Evolutionary conservation across 2,888 invertebrate species (phyloP).

Genomic region (Torymus tubicola): DNA sequence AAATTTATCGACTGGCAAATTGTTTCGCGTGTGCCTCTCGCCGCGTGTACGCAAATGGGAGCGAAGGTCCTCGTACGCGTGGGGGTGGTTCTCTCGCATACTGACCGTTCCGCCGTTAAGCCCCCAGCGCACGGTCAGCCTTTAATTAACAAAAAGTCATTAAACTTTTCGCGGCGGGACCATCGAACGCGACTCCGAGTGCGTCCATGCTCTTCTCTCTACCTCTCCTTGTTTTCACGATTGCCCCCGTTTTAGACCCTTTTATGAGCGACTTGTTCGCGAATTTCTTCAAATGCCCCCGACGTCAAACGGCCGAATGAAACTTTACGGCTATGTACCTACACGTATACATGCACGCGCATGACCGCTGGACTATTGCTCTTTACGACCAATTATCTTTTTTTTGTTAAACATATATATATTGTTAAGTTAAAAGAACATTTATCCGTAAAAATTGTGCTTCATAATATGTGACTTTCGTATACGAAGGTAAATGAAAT

Average conservation of each 20-base stretch:
- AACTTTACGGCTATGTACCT: constrained; percentile 14
- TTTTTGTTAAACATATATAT: no score
- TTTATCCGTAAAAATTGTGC: no score
- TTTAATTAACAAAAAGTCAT: constrained; percentile 77
- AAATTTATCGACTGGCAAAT: constrained; percentile 77
- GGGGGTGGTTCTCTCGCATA: constrained; percentile 50
- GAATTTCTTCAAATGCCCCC: constrained; percentile 52
- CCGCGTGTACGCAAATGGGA: constrained; percentile 30
- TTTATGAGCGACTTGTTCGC: constrained; percentile 55
- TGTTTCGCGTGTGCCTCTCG: constrained; percentile 72
- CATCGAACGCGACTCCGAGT: constrained; percentile 45
- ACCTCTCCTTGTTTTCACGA: constrained; percentile 45
- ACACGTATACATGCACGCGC: no score
- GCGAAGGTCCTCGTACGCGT: constrained; percentile 11
- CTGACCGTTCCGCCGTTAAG: constrained; percentile 70
- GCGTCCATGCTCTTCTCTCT: no score
- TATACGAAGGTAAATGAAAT: no score
- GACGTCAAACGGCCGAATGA: constrained; percentile 32
- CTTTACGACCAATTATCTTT: no score
- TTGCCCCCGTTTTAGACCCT: constrained; percentile 45
- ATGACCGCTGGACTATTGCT: no score
- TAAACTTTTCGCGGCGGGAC: constrained; percentile 71
- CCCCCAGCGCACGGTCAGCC: constrained; percentile 68
- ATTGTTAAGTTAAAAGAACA: no score
- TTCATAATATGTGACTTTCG: no score